Percentiles rank a stretch among this genome's conserved stretches.
phyloP scores from a whole-genome alignment of 2,113 vertebrate genomes.

The Caracal caracal region DNA sequence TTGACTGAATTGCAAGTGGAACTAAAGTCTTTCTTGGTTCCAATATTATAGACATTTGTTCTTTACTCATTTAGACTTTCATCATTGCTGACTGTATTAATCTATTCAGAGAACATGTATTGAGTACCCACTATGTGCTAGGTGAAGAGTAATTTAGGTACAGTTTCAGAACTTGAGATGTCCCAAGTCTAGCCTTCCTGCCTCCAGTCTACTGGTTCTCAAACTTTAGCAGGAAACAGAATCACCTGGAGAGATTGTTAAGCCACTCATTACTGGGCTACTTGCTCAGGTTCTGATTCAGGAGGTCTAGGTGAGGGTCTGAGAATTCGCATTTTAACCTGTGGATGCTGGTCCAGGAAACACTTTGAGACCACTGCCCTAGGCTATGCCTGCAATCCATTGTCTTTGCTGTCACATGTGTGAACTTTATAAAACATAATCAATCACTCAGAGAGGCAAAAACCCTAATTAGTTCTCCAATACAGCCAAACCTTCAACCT shows the following conservation, averaged over 20 bases:
- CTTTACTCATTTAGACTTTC: background rate
- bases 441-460: background rate
- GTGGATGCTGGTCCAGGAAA: background rate
- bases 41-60: background rate
- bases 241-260: background rate
- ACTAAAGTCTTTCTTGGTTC: background rate
- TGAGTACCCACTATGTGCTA: background rate
- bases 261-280: background rate
- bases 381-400: background rate
- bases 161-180: background rate
- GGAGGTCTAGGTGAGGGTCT: background rate
- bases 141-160: background rate
- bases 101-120: background rate
- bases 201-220: background rate
- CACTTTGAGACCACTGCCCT: background rate
- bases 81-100: background rate
- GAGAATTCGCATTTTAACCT: background rate
- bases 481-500: background rate
- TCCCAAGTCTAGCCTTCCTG: background rate
- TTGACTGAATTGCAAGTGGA: background rate
- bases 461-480: background rate
- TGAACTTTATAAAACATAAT: background rate
- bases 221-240: background rate
- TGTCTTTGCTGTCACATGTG: background rate
- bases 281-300: background rate